Evolutionary conservation across 2,113 vertebrate species (phyloP).

Genomic region (Labrus mixtus): DNA sequence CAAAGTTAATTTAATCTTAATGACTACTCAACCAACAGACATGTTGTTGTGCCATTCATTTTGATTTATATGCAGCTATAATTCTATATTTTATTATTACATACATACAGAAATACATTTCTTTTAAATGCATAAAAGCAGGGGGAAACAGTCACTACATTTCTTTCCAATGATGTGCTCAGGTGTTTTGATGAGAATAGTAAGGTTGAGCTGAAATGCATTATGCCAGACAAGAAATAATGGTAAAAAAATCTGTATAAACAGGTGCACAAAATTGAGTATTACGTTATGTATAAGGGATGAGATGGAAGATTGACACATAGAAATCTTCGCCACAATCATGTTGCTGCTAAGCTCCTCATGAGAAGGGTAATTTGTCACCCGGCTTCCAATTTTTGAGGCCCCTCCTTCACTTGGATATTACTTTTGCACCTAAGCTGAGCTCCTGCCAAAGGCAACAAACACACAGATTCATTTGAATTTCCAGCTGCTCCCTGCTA

Average conservation of each 20-base stretch:
- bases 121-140: not conserved
- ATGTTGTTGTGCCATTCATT: too few relatives aligned
- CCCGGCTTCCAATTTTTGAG: constrained; percentile 57
- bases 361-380: constrained; percentile 71
- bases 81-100: too few relatives aligned
- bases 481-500: constrained; percentile 66
- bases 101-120: too few relatives aligned
- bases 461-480: constrained; percentile 64
- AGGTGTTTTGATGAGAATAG: not conserved
- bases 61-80: too few relatives aligned
- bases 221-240: not conserved
- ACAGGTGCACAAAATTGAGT: constrained; percentile 12
- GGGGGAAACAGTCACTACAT: not conserved
- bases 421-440: constrained; percentile 46
- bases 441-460: constrained; percentile 61
- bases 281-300: constrained; percentile 26
- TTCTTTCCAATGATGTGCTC: not conserved
- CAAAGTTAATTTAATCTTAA: too few relatives aligned
- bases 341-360: constrained; percentile 32
- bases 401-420: constrained; percentile 54
- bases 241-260: constrained; percentile 7
- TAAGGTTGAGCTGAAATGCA: not conserved
- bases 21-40: too few relatives aligned
- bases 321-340: constrained; percentile 30
- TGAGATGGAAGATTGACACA: constrained; percentile 37